phyloP scores from a whole-genome alignment of 30 jellyfish, hydroid and myxozoan genomes.

The Aurelia sp. region DNA sequence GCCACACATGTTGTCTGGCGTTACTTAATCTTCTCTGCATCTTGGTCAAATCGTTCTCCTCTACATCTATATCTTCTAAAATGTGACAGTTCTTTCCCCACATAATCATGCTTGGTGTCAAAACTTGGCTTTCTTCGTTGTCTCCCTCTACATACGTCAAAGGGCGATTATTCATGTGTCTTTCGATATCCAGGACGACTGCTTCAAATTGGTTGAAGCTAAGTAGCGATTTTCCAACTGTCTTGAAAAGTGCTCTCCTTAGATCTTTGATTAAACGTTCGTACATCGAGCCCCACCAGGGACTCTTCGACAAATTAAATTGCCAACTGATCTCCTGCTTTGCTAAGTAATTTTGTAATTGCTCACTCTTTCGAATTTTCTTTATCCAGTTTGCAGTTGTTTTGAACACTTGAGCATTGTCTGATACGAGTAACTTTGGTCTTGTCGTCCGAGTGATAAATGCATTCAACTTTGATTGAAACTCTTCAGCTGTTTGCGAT shows the following conservation, averaged over 20 bases:
- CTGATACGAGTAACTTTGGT: conserved; percentile 14
- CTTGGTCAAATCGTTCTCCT: conserved; percentile 10
- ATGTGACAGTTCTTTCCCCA: conserved; percentile 60
- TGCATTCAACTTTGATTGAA: not conserved
- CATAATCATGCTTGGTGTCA: conserved; percentile 49
- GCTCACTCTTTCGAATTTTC: conserved; percentile 7
- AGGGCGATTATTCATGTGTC: conserved; percentile 25
- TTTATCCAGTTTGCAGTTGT: conserved; percentile 26
- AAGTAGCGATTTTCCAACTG: conserved; percentile 16
- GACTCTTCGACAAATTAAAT: not conserved
- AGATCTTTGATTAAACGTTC: conserved; percentile 17
- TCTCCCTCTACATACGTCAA: conserved; percentile 46
- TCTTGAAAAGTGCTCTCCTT: conserved; percentile 37
- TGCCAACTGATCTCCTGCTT: conserved; percentile 5
- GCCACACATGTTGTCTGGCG: conserved; percentile 28
- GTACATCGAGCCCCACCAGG: conserved; percentile 56
- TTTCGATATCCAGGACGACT: conserved; percentile 24
- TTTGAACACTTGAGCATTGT: conserved; percentile 9
- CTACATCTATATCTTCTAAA: too few relatives aligned
- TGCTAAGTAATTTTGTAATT: not conserved
- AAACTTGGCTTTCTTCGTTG: conserved; percentile 48
- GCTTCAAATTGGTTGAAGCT: conserved; percentile 20
- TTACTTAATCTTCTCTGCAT: conserved; percentile 41
- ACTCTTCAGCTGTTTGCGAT: conserved; percentile 38
- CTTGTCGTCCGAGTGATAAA: conserved; percentile 11